Base-by-base conservation (phyloP, 2,888 invertebrate species). In the Brachycybe producta region DNA sequence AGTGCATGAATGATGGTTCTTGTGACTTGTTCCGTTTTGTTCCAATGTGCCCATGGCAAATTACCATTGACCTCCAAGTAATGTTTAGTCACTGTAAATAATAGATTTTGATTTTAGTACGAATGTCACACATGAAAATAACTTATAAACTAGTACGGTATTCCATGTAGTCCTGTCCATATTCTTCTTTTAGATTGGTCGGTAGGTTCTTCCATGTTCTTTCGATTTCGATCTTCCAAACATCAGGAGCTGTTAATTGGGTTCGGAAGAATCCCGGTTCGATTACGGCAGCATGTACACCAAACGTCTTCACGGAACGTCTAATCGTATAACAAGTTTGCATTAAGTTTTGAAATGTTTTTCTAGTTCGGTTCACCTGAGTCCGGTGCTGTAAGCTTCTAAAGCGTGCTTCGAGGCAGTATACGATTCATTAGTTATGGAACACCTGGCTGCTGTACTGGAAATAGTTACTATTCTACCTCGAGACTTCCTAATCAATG, bases 91-190 rank as follows among this genome's bases (percentile, higher is more conserved):
- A n/a, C n/a, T n/a, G n/a, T n/a, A n/a, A n/a, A 30, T 30, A 30
- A 30, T 30, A 30, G 8, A 11, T 30, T 8, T 30, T 30, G n/a
- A 30, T 30, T 11, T 11, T 30, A 30, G n/a, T 11, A 30, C 8
- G 17, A 4, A 39, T n/a, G 26, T 2, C n/a, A 42, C 42, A 17
- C 27, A 26, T 35, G 5, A 35, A n/a, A 21, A 46, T 2, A 35
- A n/a, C n/a, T n/a, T n/a, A n/a, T n/a, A n/a, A n/a, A n/a, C n/a
- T n/a, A n/a, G n/a, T n/a, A n/a, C n/a, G n/a, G n/a, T n/a, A n/a
- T n/a, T n/a, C n/a, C n/a, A n/a, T n/a, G n/a, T n/a, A n/a, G n/a
- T 42, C 27, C 23, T 46, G 35, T 2, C 46, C 46, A 35, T 46
- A 46, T 35, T 46, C 27, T 23, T 46, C 35, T 35, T 13, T 28